Evolutionary conservation across 2,797 vertebrate species (phyloP), one percentile per base, ranked within the genome.

Genomic region (Macrochelys suwanniensis): DNA sequence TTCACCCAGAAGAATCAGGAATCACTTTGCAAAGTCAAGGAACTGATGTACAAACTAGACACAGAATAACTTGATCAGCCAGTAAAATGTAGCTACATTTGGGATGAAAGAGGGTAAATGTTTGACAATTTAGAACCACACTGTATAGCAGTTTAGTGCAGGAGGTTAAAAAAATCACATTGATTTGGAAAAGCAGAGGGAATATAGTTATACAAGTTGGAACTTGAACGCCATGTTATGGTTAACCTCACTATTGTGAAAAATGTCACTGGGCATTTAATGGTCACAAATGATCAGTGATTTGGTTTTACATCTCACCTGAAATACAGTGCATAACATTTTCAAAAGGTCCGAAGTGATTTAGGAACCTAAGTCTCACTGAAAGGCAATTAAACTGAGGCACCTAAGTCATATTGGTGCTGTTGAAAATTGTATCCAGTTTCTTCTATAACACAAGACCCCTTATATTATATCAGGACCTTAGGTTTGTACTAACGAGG

Each of bases 281-380:
- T 93, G 82, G 87, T 82, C 94, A 97, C 89, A 61, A 76, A 80
- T 83, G 71, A 92, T 92, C 85, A 94, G 95, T 94, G 42, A 23
- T 84, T 94, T 61, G 26, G 96, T 94, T 61, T 61, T 26, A 12
- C 57, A 61, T 61, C 59, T 33, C 31, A 61, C 15, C 59, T 92
- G 79, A 74, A 92, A 80, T 83, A 92, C 19, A 17, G 11, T 5
- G 2, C 50, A 76, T 85, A 88, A 91, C 49, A 71, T 21, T 84
- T 88, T 83, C 89, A 92, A 47, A 76, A 68, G 5, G 56, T 71
- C 47, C 81, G 4, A 12, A 54, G 68, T 88, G 87, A 94, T 86
- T 88, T 93, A 88, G 51, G 19, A 53, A 21, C 19, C 19, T 53
- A 53, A 53, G 19, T 53, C 51, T 19, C 7, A 21, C 51, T 53